A percentile compares a stretch with the other conserved stretches of the same genome.
These are phyloP conservation scores for Drosophila peninsularis DNA, from an alignment of 2,888 invertebrate species.

Conservation along the genomic window DNA sequence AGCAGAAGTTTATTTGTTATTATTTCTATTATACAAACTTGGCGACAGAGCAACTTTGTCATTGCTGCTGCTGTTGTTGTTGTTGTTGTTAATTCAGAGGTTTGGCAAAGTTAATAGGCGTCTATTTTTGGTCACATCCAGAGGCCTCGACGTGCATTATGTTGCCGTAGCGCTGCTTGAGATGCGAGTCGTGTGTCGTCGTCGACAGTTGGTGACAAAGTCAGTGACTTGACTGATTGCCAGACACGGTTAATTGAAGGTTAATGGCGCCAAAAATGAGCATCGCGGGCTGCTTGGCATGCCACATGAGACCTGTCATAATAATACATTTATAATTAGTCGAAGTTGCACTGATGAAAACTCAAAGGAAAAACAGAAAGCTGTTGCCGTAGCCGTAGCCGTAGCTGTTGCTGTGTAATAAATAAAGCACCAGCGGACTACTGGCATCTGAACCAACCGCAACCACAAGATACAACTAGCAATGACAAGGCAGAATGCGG, in stretches of 20 bases:
- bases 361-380: conserved; percentile 13
- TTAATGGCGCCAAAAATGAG: conserved; percentile 74
- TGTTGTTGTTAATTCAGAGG: conserved; percentile 36
- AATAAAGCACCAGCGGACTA: conserved; percentile 20
- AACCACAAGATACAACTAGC: conserved; percentile 45
- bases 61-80: conserved; percentile 20
- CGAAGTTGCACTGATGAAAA: conserved; percentile 27
- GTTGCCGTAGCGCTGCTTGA: conserved; percentile 31
- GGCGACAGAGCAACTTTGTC: conserved; percentile 46
- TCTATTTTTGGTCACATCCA: conserved; percentile 72
- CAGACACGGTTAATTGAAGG: conserved; percentile 71
- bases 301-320: conserved; percentile 47
- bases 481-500: conserved; percentile 46
- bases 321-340: conserved; percentile 63
- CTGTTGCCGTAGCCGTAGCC: background rate
- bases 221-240: conserved; percentile 68
- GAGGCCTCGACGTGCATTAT: conserved; percentile 20
- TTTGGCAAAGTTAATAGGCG: conserved; percentile 56
- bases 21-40: conserved; percentile 56
- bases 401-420: conserved; percentile 15
- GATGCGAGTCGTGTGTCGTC: conserved; percentile 66
- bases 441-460: conserved; percentile 24
- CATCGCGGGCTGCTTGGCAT: conserved; percentile 42
- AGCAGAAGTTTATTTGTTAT: conserved; percentile 59
- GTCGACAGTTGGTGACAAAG: conserved; percentile 50